A percentile compares a stretch with the other conserved stretches of the same genome.
Evolutionary conservation across 35 echinoderm and acorn worm genomes (phyloP).

Genomic region (Holothuria glaberrima): DNA sequence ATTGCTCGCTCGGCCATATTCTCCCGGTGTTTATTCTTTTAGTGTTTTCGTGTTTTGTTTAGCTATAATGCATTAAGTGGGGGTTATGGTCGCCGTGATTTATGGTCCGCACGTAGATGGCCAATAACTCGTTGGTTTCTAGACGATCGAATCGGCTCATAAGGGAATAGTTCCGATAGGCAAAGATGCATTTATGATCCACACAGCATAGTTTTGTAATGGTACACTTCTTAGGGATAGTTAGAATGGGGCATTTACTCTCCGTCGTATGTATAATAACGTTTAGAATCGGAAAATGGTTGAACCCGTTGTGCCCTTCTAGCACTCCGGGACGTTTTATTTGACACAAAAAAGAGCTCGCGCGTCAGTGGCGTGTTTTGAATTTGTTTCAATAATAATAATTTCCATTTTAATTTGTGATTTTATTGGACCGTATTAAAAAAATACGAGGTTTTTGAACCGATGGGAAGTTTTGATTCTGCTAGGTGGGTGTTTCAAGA

Average conservation of each 20-base stretch:
- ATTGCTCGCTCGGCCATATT: constrained; percentile 22
- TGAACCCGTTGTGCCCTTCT: background rate
- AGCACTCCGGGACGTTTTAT: constrained; percentile 20
- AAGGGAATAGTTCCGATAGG: constrained; percentile 28
- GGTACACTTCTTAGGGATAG: constrained; percentile 9
- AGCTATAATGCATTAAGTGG: constrained; percentile 33
- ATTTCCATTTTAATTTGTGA: constrained; percentile 58
- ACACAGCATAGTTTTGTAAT: constrained; percentile 33
- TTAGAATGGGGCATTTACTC: background rate
- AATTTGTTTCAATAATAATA: constrained; percentile 61
- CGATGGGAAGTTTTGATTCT: constrained; percentile 6
- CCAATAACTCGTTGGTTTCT: constrained; percentile 39
- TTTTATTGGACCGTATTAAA: constrained; percentile 51
- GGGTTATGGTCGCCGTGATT: constrained; percentile 30
- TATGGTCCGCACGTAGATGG: constrained; percentile 34
- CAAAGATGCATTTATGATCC: constrained; percentile 27
- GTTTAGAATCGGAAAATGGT: background rate
- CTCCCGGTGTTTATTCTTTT: constrained; percentile 32
- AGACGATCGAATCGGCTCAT: constrained; percentile 15
- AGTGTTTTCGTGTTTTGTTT: constrained; percentile 32
- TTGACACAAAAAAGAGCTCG: constrained; percentile 18
- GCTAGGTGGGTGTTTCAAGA: constrained; percentile 32
- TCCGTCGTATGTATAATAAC: background rate
- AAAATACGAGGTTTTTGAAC: constrained; percentile 56
- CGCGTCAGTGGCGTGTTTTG: constrained; percentile 47